Percentiles rank a stretch among this genome's conserved stretches.
Evolutionary conservation across 2,888 invertebrate species (phyloP).

Genomic region (Mechanitis mazaeus): DNA sequence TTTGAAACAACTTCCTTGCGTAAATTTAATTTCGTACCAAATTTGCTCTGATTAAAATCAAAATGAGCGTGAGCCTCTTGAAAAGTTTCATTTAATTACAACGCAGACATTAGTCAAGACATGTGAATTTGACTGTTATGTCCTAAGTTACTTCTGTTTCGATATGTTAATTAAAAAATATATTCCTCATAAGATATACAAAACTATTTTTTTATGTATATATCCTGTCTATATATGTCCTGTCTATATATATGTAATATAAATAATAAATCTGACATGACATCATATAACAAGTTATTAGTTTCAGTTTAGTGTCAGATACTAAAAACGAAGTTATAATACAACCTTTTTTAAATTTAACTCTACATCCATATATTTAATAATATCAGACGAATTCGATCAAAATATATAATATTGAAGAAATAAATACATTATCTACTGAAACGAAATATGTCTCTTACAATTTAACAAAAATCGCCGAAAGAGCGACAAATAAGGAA

Average conservation of each 20-base stretch:
- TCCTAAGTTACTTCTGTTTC: neutral
- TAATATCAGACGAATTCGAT: no score
- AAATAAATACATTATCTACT: neutral
- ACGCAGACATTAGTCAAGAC: conserved; percentile 33
- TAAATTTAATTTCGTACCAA: conserved; percentile 39
- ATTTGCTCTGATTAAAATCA: conserved; percentile 51
- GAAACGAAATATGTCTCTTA: conserved; percentile 37
- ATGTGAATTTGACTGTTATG: neutral
- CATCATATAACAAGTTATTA: no score
- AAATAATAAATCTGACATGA: no score
- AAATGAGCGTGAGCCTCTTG: conserved; percentile 47
- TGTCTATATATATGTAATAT: no score
- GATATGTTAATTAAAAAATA: no score
- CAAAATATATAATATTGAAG: neutral
- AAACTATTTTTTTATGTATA: no score
- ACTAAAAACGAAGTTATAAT: no score
- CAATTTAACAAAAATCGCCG: conserved; percentile 57
- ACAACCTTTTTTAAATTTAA: no score
- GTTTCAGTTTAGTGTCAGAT: no score
- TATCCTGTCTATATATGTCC: no score
- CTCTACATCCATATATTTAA: no score
- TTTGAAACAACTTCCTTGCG: conserved; percentile 19
- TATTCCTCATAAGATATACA: no score
- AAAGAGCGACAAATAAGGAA: conserved; percentile 52
- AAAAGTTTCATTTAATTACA: conserved; percentile 59